These are phyloP conservation scores for Micrasema minimum DNA, from an alignment of 1,140 invertebrate species.

Conservation along the genomic window DNA sequence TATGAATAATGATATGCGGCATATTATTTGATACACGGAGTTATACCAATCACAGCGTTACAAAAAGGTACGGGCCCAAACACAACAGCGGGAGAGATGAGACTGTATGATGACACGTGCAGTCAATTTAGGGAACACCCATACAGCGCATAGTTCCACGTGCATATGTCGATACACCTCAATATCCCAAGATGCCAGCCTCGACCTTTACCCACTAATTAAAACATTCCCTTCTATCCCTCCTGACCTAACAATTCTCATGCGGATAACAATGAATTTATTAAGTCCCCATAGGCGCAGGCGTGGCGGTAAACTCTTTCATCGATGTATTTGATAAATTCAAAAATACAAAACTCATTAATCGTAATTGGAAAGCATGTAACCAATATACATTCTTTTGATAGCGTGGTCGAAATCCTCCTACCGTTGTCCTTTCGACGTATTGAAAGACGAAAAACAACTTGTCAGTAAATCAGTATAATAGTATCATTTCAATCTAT, in stretches of 20 bases:
- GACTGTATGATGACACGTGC: conserved; percentile 23
- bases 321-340: conserved; percentile 15
- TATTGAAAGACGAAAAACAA: conserved; percentile 15
- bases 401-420: not conserved
- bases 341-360: not conserved
- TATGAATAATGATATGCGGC: conserved; percentile 9
- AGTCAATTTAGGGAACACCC: conserved; percentile 5
- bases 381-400: not conserved
- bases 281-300: not conserved
- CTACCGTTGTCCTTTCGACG: not conserved
- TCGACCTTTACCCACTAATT: conserved; percentile 16
- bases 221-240: conserved; percentile 7
- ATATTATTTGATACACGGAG: conserved; percentile 7
- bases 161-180: not conserved
- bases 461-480: not conserved
- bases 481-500: conserved; percentile 4
- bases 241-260: conserved; percentile 6
- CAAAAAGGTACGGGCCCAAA: conserved; percentile 18
- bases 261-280: conserved; percentile 23
- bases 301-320: not conserved
- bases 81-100: conserved; percentile 16
- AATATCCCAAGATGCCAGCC: not conserved
- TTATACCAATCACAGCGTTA: conserved; percentile 21
- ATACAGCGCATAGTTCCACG: conserved; percentile 25
- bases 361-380: not conserved